Conservation (phyloP, 2,797 vertebrate genomes). For the Alectoris magna region DNA sequence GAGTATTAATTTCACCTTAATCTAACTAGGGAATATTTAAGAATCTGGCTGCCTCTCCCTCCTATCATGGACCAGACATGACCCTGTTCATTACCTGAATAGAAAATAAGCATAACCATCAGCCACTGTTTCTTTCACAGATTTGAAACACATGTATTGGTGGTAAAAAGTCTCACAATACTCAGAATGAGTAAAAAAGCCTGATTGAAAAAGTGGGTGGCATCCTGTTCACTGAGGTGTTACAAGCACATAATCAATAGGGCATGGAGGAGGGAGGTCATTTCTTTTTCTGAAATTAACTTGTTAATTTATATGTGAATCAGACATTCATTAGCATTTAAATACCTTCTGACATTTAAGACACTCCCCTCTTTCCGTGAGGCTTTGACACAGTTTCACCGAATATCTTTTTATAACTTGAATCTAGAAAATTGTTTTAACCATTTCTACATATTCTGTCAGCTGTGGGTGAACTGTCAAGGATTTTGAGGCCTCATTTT, state of each 20-base stretch:
- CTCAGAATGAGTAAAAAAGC: conserved; percentile 9
- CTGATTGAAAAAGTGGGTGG: conserved; percentile 16
- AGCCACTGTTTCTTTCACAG: neutral
- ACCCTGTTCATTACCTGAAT: neutral
- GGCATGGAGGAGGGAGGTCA: conserved; percentile 36
- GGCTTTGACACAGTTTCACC: conserved; percentile 37
- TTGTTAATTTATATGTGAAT: conserved; percentile 54
- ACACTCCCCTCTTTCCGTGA: conserved; percentile 46
- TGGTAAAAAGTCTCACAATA: neutral
- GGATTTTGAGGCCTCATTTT: conserved; percentile 14
- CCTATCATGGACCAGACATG: neutral
- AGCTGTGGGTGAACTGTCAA: conserved; percentile 6
- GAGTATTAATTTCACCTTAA: neutral
- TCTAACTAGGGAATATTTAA: neutral
- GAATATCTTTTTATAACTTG: conserved; percentile 48
- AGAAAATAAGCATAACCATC: conserved; percentile 18
- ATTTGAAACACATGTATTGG: conserved; percentile 19
- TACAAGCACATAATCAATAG: conserved; percentile 54
- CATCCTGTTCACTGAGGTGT: neutral
- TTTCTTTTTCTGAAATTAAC: conserved; percentile 54
- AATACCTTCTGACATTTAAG: conserved; percentile 65
- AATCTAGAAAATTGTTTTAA: conserved; percentile 49
- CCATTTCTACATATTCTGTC: conserved; percentile 23
- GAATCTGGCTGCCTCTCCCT: neutral
- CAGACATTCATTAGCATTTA: conserved; percentile 67